phyloP scores from a whole-genome alignment of 2,797 vertebrate genomes.

The Nannoperca obscura region DNA sequence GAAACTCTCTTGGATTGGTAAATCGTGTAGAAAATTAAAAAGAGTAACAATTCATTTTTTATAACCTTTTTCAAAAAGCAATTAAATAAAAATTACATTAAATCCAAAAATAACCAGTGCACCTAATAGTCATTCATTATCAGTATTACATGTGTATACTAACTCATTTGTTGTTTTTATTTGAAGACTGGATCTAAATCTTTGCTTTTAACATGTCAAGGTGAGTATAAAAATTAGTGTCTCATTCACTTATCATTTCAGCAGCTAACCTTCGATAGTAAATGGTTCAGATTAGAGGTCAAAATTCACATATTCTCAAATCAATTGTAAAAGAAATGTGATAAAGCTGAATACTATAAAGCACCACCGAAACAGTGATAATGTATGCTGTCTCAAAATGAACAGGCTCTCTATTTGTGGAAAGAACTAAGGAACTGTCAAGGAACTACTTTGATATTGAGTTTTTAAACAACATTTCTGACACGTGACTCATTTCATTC shows the following conservation, averaged over 20 bases:
- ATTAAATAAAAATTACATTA: background rate
- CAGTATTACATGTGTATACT: background rate
- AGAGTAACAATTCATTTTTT: background rate
- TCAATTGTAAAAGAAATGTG: background rate
- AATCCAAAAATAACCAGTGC: background rate
- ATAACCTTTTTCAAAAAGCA: background rate
- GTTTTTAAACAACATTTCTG: background rate
- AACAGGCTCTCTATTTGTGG: background rate
- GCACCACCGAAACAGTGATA: background rate
- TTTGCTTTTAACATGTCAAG: conserved; percentile 78
- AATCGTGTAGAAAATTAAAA: background rate
- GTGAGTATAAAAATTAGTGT: conserved; percentile 70
- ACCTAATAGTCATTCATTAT: background rate
- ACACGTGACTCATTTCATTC: background rate
- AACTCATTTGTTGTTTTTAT: conserved; percentile 16
- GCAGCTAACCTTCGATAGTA: background rate
- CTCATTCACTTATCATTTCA: background rate
- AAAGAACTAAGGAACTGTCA: background rate
- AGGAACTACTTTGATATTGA: background rate
- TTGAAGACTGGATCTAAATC: conserved; percentile 65
- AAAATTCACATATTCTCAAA: background rate
- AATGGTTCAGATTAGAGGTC: background rate
- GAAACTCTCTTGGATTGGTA: background rate
- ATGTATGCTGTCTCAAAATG: background rate
- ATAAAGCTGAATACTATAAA: background rate